Base-by-base conservation (phyloP, 2,113 vertebrate genomes). In the Melanostigma gelatinosum region DNA sequence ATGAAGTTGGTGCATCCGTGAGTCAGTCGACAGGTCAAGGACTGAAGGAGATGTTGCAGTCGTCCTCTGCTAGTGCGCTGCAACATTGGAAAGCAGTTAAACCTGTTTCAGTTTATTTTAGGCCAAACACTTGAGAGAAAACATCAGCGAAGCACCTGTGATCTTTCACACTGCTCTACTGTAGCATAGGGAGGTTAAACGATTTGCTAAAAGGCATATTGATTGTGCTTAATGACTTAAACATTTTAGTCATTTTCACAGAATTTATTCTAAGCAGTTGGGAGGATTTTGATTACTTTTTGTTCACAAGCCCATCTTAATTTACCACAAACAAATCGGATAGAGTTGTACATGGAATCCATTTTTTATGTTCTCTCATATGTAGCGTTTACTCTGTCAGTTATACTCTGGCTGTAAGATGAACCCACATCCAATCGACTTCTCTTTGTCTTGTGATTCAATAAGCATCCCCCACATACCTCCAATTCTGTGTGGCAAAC, bases 11-110 rank as follows among this genome's bases (percentile, higher is more conserved):
- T 87, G 88, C 91, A 92, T 95, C 95, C 93, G 89, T 90, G 92
- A 90, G 88, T 79, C 83, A 87, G 90, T 91, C 93, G 93, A 80
- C 88, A 88, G 95, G 94, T 96, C 95, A 96, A 96, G 95, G 95
- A 95, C 94, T 93, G 71, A 48, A 63, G 82, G 52, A 60, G 24
- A 66, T 58, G 6, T 60, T 7, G 3, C 36, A 27, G 36, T 64
- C 16, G 78, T 91, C 85, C 79, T 91, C 68, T 73, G 64, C 24
- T 58, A 27, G 36, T 6, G 40, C 1, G 11, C 36, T 15, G 60
- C 15, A 48, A 29, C 42, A 42, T 0, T 12, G 1, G 57, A n/a
- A 55, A 9, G 46, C 18, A 20, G 20, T 60, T 40, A 22, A 62
- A 55, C 12, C 15, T 11, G 62, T 65, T 71, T 68, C 18, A 27